Percentiles rank a stretch among this genome's conserved stretches.
Evolutionary conservation across 2,797 vertebrate genomes (phyloP).

Genomic region (Sarcophilus harrisii): DNA sequence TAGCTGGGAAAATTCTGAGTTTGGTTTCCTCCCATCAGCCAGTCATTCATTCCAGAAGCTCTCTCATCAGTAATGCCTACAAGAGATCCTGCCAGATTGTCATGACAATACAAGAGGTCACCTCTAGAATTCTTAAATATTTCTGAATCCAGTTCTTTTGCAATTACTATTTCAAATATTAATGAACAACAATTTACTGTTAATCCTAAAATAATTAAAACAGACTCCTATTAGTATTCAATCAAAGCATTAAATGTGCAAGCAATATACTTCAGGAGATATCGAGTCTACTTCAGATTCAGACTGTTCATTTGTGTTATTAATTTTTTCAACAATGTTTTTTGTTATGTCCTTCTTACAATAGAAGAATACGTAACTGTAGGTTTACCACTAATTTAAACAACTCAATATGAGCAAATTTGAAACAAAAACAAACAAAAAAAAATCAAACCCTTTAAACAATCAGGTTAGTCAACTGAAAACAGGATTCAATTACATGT

Average conservation of each 20-base stretch:
- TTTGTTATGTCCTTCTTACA: slow-evolving; percentile 1
- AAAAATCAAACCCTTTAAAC: not conserved
- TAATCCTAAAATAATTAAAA: slow-evolving; percentile 28
- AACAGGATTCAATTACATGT: not conserved
- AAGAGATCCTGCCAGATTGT: not conserved
- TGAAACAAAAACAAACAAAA: not conserved
- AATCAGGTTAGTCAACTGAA: not conserved
- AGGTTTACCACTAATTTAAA: not conserved
- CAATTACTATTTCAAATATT: slow-evolving; percentile 1
- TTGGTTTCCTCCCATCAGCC: not conserved
- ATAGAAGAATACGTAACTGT: not conserved
- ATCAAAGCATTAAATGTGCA: not conserved
- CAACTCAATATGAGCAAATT: slow-evolving; percentile 36
- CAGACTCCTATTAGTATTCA: slow-evolving; percentile 22
- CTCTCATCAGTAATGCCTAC: not conserved
- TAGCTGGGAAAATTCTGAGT: not conserved
- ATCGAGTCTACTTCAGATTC: not conserved
- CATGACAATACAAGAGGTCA: not conserved
- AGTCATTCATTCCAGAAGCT: not conserved
- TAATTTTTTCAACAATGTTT: slow-evolving; percentile 3
- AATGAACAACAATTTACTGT: slow-evolving; percentile 27
- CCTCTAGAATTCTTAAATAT: not conserved
- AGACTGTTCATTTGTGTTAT: not conserved
- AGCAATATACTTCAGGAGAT: not conserved
- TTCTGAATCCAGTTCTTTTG: slow-evolving; percentile 13